These are phyloP conservation scores for Enteromius radiatus DNA, from an alignment of 2,797 vertebrate genomes.

Conservation along the genomic window DNA sequence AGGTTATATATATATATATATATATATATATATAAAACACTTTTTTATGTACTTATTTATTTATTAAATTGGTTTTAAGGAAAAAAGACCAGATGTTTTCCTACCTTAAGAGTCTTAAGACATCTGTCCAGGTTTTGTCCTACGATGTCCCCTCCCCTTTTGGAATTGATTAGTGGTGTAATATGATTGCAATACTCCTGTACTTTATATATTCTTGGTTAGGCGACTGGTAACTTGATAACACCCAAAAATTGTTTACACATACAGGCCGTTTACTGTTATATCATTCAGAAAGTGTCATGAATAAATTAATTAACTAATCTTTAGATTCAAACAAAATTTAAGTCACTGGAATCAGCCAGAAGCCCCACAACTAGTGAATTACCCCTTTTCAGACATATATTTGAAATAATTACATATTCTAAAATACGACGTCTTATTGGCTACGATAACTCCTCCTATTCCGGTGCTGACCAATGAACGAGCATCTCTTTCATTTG, in stretches of 20 bases:
- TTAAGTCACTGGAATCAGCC: neutral
- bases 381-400: neutral
- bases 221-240: neutral
- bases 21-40: no score
- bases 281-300: neutral
- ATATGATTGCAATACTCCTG: neutral
- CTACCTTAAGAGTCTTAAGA: no score
- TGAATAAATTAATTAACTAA: neutral
- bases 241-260: neutral
- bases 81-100: slow-evolving; percentile 8
- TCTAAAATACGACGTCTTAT: slow-evolving; percentile 5
- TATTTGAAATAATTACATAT: slow-evolving; percentile 36
- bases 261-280: neutral
- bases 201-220: neutral
- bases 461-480: slow-evolving; percentile 22
- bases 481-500: neutral
- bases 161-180: neutral
- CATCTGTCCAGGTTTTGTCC: neutral
- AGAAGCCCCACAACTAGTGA: neutral
- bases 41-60: neutral
- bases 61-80: neutral
- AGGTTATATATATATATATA: no score
- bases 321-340: neutral
- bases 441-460: slow-evolving; percentile 28
- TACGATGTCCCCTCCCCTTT: neutral